Evolutionary conservation across 2,113 vertebrate genomes (phyloP), one percentile per base, ranked within the genome.

Genomic region (Paracanthobrama guichenoti): DNA sequence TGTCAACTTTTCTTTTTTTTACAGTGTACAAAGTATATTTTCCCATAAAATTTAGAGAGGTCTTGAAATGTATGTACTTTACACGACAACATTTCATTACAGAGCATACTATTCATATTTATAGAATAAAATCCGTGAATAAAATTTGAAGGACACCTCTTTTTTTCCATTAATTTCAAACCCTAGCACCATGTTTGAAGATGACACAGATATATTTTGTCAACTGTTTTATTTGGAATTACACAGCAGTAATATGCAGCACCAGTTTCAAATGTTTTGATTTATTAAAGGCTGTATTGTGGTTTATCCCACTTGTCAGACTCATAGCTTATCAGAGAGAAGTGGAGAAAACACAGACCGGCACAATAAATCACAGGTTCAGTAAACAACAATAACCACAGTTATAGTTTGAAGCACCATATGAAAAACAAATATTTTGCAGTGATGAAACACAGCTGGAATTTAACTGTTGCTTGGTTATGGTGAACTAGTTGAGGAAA

Each of bases 141-240:
- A 26, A 3, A 66, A 60, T 26, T 60, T 64, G 11, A 60, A 60
- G 1, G 24, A 4, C 26, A 66, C 14, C 9, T 31, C 2, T 35
- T 35, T 35, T 28, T 67, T 35, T n/a, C n/a, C 3, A 1, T 31
- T 35, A 1, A 18, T 8, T 35, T 66, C 14, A 66, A 66, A 35
- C 6, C 28, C 64, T 55, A 35, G 28, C 8, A 31, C 6, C 28
- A 18, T 18, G 14, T 66, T 10, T 48, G 3, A 24, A 64, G 0
- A 12, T 4, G 18, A 73, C 69, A 72, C 39, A 46, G 4, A 69
- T n/a, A 26, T 46, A 73, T 73, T 62, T 62, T 20, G 4, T 79
- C 39, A 79, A 46, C 14, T 59, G 55, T 79, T 79, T 79, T 79
- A 83, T 83, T 64, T 83, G 4, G 14, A 76, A 66, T 14, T 24